Percentiles rank a stretch among this genome's conserved stretches.
Conservation (phyloP, 30 jellyfish, hydroid and myxozoan species). For the Hydractinia echinata region DNA sequence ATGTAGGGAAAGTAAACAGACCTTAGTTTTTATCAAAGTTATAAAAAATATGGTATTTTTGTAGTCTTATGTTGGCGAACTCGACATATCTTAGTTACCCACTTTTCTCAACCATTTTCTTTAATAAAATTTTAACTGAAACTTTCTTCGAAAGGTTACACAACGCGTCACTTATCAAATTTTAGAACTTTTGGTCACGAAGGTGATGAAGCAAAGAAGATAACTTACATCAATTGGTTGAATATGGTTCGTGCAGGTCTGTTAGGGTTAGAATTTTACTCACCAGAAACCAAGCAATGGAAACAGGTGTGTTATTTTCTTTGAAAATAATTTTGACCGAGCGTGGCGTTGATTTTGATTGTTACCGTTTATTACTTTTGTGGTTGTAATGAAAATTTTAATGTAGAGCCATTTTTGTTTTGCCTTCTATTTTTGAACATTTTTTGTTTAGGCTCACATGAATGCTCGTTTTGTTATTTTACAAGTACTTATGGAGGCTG, state of each 20-base stretch:
- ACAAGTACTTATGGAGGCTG: constrained; percentile 86
- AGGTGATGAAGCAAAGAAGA: constrained; percentile 77
- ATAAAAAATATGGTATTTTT: too few relatives aligned
- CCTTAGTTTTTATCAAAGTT: too few relatives aligned
- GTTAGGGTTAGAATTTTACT: constrained; percentile 85
- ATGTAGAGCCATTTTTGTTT: background rate
- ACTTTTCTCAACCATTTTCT: too few relatives aligned
- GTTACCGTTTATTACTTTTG: background rate
- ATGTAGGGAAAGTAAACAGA: too few relatives aligned
- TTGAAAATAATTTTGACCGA: background rate
- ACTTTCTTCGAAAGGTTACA: too few relatives aligned
- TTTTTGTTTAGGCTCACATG: constrained; percentile 95
- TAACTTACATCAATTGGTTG: constrained; percentile 85
- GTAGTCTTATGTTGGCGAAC: too few relatives aligned
- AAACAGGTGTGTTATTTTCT: constrained; percentile 60
- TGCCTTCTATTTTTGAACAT: background rate
- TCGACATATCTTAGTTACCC: too few relatives aligned
- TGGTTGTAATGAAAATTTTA: background rate
- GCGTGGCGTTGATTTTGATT: background rate
- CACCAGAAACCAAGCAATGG: constrained; percentile 85
- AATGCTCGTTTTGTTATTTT: constrained; percentile 90
- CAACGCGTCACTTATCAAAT: background rate
- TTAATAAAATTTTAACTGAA: too few relatives aligned
- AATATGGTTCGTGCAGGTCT: constrained; percentile 98
- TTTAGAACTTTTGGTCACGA: constrained; percentile 89